Conservation (phyloP, 2,797 vertebrate species). For the Microctenopoma steveboyesi region DNA sequence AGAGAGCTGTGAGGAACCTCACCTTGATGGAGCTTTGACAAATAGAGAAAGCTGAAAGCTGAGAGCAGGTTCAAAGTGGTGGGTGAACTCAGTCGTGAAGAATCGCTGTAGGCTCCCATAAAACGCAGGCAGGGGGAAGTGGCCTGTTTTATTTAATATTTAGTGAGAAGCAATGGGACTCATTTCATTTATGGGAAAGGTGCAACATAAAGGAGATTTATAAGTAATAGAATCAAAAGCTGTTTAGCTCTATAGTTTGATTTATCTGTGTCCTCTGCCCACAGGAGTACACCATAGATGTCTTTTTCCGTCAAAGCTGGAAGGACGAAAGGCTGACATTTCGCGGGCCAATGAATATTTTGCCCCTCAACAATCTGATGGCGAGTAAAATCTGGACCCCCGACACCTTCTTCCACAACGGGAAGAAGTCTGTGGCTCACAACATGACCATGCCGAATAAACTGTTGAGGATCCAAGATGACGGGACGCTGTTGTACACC, state of each 20-base stretch:
- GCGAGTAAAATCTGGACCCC: slow-evolving; percentile 99
- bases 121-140: slow-evolving; percentile 3
- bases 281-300: slow-evolving; percentile 98
- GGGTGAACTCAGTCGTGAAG: slow-evolving; percentile 43
- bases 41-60: slow-evolving; percentile 25
- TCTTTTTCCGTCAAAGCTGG: slow-evolving; percentile 98
- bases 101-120: slow-evolving; percentile 16
- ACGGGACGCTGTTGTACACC: slow-evolving; percentile 95
- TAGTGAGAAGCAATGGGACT: neutral
- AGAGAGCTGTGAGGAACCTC: slow-evolving; percentile 36
- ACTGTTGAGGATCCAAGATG: slow-evolving; percentile 94
- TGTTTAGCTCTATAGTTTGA: slow-evolving; percentile 1
- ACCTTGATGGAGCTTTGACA: slow-evolving; percentile 50
- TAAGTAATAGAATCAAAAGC: neutral
- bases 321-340: slow-evolving; percentile 96
- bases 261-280: slow-evolving; percentile 34
- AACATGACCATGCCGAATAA: slow-evolving; percentile 99
- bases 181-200: neutral
- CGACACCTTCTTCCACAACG: slow-evolving; percentile 98
- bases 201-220: neutral
- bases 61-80: slow-evolving; percentile 27
- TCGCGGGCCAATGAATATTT: slow-evolving; percentile 97
- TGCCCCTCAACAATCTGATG: slow-evolving; percentile 98
- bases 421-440: slow-evolving; percentile 98
- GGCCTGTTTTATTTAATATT: neutral